phyloP scores from a whole-genome alignment of 2,797 vertebrate genomes.

The Myotis pilosus region DNA sequence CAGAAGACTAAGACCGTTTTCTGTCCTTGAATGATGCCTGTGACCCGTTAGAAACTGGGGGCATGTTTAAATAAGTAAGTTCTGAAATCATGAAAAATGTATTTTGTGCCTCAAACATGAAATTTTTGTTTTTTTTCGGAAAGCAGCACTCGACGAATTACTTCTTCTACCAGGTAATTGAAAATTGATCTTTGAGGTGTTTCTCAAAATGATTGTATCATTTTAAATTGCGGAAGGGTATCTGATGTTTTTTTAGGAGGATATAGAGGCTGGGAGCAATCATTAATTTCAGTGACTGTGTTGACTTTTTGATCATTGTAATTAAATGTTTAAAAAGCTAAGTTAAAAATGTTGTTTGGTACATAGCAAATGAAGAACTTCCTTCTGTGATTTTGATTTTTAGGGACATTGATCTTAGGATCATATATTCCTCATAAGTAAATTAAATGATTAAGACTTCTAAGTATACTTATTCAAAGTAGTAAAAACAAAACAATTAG shows the following conservation, averaged over 20 bases:
- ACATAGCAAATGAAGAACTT: neutral
- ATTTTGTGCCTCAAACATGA: neutral
- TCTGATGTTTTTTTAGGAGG: neutral
- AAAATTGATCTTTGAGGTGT: neutral
- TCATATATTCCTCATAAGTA: neutral
- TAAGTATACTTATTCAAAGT: constrained; percentile 44
- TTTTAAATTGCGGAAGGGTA: neutral
- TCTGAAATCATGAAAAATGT: neutral
- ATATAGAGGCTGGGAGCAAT: neutral
- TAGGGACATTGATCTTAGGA: neutral
- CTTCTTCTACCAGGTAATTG: neutral
- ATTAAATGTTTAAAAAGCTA: neutral
- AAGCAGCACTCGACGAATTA: neutral
- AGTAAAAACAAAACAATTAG: constrained; percentile 51
- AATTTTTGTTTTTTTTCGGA: neutral
- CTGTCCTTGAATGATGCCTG: neutral
- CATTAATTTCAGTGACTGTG: neutral
- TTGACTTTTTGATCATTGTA: constrained; percentile 2
- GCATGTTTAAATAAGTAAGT: constrained; percentile 19
- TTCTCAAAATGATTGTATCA: neutral
- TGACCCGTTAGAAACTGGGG: neutral
- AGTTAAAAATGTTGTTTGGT: neutral
- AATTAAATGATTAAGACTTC: neutral
- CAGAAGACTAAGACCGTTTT: neutral
- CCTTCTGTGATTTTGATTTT: neutral